These are phyloP conservation scores for Cotesia vestalis DNA, from an alignment of 1,140 invertebrate species.

Conservation along the genomic window DNA sequence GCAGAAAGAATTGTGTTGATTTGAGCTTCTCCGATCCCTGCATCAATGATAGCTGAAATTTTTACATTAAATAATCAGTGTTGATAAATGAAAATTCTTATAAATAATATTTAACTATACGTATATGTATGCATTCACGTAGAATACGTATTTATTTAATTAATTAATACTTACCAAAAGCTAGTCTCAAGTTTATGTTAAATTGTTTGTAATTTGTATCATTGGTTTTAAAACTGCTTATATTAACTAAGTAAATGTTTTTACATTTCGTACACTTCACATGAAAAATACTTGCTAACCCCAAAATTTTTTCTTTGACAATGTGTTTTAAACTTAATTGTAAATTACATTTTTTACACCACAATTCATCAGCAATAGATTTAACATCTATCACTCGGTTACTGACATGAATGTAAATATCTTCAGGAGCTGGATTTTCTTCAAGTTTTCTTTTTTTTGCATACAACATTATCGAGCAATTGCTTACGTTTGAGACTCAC, in stretches of 20 bases:
- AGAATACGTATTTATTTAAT: constrained; percentile 10
- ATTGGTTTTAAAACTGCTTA: constrained; percentile 5
- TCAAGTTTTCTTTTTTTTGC: neutral
- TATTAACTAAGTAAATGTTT: neutral
- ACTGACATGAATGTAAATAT: constrained; percentile 8
- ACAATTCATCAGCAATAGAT: constrained; percentile 26
- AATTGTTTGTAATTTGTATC: constrained; percentile 12
- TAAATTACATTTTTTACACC: constrained; percentile 27
- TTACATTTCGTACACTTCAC: constrained; percentile 21
- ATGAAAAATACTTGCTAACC: constrained; percentile 23
- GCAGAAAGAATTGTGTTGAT: constrained; percentile 34
- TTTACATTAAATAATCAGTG: constrained; percentile 9
- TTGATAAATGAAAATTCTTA: constrained; percentile 24
- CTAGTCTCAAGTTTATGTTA: constrained; percentile 30
- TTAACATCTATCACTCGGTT: constrained; percentile 9
- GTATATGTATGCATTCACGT: constrained; percentile 13
- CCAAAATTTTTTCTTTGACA: neutral
- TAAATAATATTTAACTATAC: constrained; percentile 14
- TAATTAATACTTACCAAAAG: constrained; percentile 23
- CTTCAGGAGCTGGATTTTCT: neutral
- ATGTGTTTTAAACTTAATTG: constrained; percentile 24
- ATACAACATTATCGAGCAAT: no score
- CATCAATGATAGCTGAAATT: constrained; percentile 30
- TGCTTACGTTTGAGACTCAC: no score
- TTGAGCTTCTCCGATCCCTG: constrained; percentile 26